Evolutionary conservation across 2,888 invertebrate species (phyloP).

Genomic region (Eupithecia tripunctaria): DNA sequence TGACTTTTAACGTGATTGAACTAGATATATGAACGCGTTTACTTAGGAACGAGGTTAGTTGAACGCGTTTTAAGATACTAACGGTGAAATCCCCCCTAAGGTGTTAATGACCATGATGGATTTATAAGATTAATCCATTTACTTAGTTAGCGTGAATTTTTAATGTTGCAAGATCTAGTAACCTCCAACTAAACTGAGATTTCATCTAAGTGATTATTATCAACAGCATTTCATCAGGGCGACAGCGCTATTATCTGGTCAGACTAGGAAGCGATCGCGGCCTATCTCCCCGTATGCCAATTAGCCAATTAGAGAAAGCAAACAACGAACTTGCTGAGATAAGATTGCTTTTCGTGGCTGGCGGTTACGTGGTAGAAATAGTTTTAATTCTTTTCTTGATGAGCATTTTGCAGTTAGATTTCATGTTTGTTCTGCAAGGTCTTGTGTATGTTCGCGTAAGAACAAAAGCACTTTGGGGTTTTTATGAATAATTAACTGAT

Average conservation of each 20-base stretch:
- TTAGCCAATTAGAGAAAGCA: conserved; percentile 82
- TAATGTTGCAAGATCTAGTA: background rate
- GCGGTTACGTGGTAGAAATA: background rate
- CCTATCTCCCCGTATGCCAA: conserved; percentile 79
- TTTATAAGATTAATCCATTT: too few species aligned
- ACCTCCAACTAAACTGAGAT: conserved; percentile 2
- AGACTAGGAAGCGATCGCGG: conserved; percentile 78
- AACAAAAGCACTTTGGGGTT: too few species aligned
- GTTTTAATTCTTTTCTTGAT: background rate
- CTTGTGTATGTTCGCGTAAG: too few species aligned
- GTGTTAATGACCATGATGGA: too few species aligned
- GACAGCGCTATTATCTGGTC: conserved; percentile 71
- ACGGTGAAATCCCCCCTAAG: too few species aligned
- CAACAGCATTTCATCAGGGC: conserved; percentile 74
- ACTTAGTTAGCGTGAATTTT: too few species aligned
- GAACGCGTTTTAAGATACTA: too few species aligned
- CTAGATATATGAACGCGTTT: too few species aligned
- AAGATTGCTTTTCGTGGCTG: conserved; percentile 53
- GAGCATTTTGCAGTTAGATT: background rate
- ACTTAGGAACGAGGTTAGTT: too few species aligned
- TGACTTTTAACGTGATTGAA: too few species aligned
- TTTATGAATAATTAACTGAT: too few species aligned
- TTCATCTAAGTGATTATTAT: conserved; percentile 9
- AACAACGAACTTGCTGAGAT: conserved; percentile 63
- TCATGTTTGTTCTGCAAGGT: background rate